Evolutionary conservation across 2,888 invertebrate genomes (phyloP).

Genomic region (Gasteruption jaculator): DNA sequence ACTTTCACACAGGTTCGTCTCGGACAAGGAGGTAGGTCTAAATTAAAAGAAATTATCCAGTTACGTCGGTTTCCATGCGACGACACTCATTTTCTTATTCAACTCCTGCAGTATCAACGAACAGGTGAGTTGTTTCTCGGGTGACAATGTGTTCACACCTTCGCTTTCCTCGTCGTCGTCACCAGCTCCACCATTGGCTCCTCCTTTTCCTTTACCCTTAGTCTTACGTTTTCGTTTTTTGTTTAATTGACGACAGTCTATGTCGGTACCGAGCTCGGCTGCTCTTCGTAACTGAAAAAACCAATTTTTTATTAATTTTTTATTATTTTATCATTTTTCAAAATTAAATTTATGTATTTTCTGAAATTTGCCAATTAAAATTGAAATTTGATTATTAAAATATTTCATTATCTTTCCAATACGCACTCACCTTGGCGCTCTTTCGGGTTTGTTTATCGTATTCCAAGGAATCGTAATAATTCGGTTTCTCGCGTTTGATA

Average conservation of each 20-base stretch:
- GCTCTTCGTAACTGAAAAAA: slow-evolving; percentile 39
- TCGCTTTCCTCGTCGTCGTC: slow-evolving; percentile 56
- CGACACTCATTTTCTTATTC: slow-evolving; percentile 71
- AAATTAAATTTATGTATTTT: too few species aligned
- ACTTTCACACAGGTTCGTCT: too few species aligned
- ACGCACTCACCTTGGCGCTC: slow-evolving; percentile 49
- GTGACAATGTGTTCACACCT: slow-evolving; percentile 54
- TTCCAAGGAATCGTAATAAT: slow-evolving; percentile 78
- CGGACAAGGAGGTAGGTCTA: too few species aligned
- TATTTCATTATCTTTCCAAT: not conserved
- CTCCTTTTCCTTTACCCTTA: slow-evolving; percentile 45
- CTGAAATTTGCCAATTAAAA: slow-evolving; percentile 1
- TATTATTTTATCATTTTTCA: slow-evolving; percentile 1
- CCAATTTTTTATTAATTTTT: slow-evolving; percentile 1
- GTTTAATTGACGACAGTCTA: slow-evolving; percentile 46
- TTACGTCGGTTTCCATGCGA: slow-evolving; percentile 65
- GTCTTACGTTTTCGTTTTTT: slow-evolving; percentile 48
- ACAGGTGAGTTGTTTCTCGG: slow-evolving; percentile 69
- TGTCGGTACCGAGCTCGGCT: slow-evolving; percentile 44
- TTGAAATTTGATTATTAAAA: slow-evolving; percentile 3
- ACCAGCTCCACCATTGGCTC: slow-evolving; percentile 53
- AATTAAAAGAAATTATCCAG: too few species aligned
- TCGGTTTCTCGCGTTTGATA: slow-evolving; percentile 71
- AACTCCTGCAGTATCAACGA: slow-evolving; percentile 72
- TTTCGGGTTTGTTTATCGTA: slow-evolving; percentile 73